Evolutionary conservation across 2,113 vertebrate species (phyloP), one percentile per base, ranked within the genome.

Genomic region (Sapajus apella): DNA sequence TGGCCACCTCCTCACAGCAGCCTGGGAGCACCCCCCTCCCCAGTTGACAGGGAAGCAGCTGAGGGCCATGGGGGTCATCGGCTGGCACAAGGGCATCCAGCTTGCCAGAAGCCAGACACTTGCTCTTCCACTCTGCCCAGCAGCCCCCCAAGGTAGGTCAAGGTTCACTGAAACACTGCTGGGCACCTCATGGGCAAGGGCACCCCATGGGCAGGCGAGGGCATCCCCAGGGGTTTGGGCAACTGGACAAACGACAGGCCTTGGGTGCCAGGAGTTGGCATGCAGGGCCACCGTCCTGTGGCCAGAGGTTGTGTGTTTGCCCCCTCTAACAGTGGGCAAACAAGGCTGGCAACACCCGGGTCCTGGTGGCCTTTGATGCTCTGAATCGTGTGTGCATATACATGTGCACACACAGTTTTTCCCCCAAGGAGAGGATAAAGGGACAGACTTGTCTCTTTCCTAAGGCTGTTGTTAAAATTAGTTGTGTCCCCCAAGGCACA

Each of bases 381-480:
- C 55, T 1, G 25, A 9, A 1, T 64, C 40, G 2, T 4, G 13
- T 8, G 52, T 6, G 45, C 68, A 0, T 0, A 8, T 5, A 35
- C 6, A 4, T 8, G 6, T 2, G 0, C 16, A 2, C 25, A 37
- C 35, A 2, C 23, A 27, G 2, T 12, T 45, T 17, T 2, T 1
- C 20, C 55, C 91, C 50, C 32, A 32, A 50, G 81, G 40, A 50
- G 13, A 25, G 27, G 4, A 8, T 12, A 66, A 76, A 8, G 55
- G 30, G 18, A 37, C 72, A 50, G n/a, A 35, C 61, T 72, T 75
- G 50, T 89, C 93, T 93, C 81, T 94, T 83, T 89, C 94, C 90
- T 70, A 32, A 86, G 86, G 96, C 96, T 72, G 40, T n/a, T 43
- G 90, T 95, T 91, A 58, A 92, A 88, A 83, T 91, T 68, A 87